These are phyloP conservation scores for Sinosuthora webbiana DNA, from an alignment of 2,113 vertebrate genomes.

Conservation along the genomic window DNA sequence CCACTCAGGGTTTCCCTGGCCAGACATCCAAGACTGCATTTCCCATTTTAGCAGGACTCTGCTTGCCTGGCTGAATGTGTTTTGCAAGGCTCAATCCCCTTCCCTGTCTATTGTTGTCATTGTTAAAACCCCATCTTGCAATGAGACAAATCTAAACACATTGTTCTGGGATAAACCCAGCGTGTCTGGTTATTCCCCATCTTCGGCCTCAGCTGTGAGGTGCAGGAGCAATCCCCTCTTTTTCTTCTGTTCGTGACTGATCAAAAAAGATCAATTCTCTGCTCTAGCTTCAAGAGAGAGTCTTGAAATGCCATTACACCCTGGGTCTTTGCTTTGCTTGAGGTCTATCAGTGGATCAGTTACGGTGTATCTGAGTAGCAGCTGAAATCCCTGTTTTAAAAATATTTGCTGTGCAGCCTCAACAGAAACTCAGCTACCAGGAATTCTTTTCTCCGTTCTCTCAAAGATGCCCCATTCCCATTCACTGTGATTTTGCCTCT, in stretches of 20 bases:
- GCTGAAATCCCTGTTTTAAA: not conserved
- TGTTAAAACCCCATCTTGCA: not conserved
- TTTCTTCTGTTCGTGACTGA: not conserved
- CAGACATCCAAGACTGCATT: not conserved
- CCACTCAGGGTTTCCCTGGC: not conserved
- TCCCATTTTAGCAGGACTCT: not conserved
- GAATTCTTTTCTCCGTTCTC: not conserved
- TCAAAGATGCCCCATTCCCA: not conserved
- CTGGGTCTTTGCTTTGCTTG: not conserved
- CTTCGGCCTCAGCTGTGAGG: not conserved
- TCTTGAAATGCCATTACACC: not conserved
- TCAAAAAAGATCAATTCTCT: not conserved
- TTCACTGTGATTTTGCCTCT: not conserved
- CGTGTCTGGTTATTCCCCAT: not conserved
- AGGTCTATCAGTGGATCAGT: not conserved
- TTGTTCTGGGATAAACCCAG: not conserved
- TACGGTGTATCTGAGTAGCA: not conserved
- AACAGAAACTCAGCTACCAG: not conserved
- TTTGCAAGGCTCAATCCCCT: not conserved
- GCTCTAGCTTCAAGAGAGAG: not conserved
- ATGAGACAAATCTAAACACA: not conserved
- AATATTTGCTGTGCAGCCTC: not conserved
- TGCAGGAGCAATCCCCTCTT: not conserved
- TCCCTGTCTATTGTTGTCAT: not conserved
- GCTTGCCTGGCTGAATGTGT: not conserved